phyloP scores from a whole-genome alignment of 2,113 vertebrate genomes.

The Amphiprion percula region DNA sequence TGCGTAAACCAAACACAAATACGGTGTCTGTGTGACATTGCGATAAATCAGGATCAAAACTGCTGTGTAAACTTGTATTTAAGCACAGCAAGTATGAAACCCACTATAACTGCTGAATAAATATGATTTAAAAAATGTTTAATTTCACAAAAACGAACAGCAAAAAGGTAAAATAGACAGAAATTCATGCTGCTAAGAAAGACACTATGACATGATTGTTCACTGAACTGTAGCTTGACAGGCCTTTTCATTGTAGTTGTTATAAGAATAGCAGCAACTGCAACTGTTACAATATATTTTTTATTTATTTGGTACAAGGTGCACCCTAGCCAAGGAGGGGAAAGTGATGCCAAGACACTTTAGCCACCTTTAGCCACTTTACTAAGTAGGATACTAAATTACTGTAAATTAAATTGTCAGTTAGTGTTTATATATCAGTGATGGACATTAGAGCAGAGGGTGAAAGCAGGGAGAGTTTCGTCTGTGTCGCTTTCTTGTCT shows the following conservation, averaged over 20 bases:
- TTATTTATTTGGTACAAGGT: background rate
- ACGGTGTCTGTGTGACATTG: background rate
- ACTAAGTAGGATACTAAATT: background rate
- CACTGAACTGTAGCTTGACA: background rate
- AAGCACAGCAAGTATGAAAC: no score
- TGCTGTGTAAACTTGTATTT: background rate
- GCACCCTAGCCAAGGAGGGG: background rate
- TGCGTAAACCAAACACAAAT: no score
- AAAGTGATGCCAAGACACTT: background rate
- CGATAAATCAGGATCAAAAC: background rate
- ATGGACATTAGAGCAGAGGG: background rate
- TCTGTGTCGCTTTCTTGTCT: constrained; percentile 34
- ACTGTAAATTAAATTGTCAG: background rate
- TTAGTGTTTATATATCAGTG: constrained; percentile 1
- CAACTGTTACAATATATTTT: background rate
- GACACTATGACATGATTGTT: background rate
- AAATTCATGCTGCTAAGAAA: background rate
- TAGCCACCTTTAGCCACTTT: background rate
- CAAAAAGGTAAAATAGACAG: background rate
- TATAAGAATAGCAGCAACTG: background rate
- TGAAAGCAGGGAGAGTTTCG: background rate
- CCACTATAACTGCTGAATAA: background rate
- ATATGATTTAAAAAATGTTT: no score
- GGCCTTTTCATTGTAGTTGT: background rate
- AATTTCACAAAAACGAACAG: background rate